Evolutionary conservation across 1,140 invertebrate species (phyloP), one percentile per base, ranked within the genome.

Genomic region (Scaptodrosophila lebanonensis): DNA sequence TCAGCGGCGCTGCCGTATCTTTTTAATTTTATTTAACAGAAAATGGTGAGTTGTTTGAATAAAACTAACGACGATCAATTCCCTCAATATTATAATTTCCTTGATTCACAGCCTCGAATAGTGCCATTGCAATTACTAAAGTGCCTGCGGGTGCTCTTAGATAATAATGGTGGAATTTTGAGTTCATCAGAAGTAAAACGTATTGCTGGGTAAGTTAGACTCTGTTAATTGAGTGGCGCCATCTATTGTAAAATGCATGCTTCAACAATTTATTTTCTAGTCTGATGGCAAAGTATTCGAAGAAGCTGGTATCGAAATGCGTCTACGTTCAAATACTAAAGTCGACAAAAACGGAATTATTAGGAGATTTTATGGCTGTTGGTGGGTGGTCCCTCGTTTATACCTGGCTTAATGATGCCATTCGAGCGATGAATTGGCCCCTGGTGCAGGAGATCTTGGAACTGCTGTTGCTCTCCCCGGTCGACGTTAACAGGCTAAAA

Each of bases 261-360:
- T 32, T 38, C 15, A 53, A 65, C 12, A 32, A 49, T 27, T 42
- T 56, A 82, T 83, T 61, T 91, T 92, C 64, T 89, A 97, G 95
- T 84, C 90, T 98, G 76, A 98, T 98, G 96, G 94, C 94, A 16
- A 97, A 97, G 87, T 97, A 95, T 90, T 97, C 96, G 0, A 97
- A 95, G 85, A 98, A 98, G 87, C 88, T 98, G 44, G 96, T 98
- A 22, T 97, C 95, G 67, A 97, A 97, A 89, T 98, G 96, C 89
- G 95, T 97, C 67, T 98, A 98, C 85, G 92, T 97, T 58, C 95
- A 97, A 87, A 97, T 98, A 71, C 88, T 98, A 36, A 95, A 95
- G 88, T 93, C 92, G 33, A 97, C 96, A n/a, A 91, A 95, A 72
- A 90, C 91, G 1, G 93, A 95, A 62, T 89, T 97, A 49, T 89